These are phyloP conservation scores for Gallinago solitaria DNA, from an alignment of 2,797 vertebrate genomes.

Conservation along the genomic window DNA sequence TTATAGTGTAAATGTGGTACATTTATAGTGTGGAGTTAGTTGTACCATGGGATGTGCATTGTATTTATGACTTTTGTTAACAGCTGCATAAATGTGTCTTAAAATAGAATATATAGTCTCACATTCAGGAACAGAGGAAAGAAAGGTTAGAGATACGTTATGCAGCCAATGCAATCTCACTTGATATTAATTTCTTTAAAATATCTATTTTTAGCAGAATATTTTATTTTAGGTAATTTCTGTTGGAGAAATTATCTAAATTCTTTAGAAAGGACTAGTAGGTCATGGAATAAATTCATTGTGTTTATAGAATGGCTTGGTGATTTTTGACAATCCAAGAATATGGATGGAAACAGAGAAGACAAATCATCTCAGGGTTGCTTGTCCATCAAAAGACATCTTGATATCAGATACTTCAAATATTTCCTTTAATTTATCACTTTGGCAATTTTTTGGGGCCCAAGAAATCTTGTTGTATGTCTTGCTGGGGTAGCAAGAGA, in stretches of 20 bases:
- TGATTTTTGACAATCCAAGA: neutral
- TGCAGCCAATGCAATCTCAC: neutral
- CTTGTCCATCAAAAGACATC: neutral
- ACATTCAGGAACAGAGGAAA: neutral
- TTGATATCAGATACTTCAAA: neutral
- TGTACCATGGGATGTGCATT: neutral
- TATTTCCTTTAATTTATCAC: neutral
- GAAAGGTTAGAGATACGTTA: neutral
- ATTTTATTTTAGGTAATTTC: neutral
- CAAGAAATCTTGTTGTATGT: neutral
- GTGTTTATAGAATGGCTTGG: neutral
- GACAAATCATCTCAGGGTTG: neutral
- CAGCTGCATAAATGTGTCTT: neutral
- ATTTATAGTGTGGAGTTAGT: neutral
- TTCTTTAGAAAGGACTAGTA: neutral
- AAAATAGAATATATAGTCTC: neutral
- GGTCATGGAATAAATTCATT: neutral
- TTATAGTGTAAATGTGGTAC: neutral
- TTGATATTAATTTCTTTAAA: neutral
- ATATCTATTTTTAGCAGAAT: neutral
- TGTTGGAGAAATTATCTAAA: neutral
- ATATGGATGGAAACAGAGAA: neutral
- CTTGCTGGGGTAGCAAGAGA: neutral
- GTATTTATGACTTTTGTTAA: neutral
- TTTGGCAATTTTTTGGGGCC: neutral